Conservation (phyloP, 2,113 vertebrate genomes). For the Thermophis baileyi region DNA sequence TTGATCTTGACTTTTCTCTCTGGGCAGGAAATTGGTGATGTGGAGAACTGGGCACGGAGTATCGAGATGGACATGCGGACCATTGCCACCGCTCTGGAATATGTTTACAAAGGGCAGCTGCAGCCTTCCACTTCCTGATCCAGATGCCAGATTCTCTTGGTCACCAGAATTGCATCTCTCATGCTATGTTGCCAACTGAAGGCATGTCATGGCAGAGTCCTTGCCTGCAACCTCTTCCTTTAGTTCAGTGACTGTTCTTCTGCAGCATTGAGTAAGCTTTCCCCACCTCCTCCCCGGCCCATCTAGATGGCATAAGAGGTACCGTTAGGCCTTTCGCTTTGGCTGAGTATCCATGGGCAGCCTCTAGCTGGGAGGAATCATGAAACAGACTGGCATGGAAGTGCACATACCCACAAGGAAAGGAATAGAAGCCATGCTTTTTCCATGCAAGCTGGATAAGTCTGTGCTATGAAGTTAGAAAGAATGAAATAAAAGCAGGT, state of each 20-base stretch:
- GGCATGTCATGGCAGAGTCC: neutral
- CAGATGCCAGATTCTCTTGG: neutral
- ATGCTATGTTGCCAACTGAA: neutral
- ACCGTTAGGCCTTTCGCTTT: neutral
- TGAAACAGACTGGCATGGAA: neutral
- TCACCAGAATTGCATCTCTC: neutral
- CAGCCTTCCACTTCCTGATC: slow-evolving; percentile 77
- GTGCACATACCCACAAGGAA: neutral
- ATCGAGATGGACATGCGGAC: slow-evolving; percentile 98
- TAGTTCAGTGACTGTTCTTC: neutral
- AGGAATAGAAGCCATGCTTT: neutral
- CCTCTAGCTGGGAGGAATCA: neutral
- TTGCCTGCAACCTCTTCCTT: neutral
- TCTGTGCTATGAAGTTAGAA: neutral
- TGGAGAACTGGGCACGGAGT: slow-evolving; percentile 95
- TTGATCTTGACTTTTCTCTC: neutral
- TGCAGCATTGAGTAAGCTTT: neutral
- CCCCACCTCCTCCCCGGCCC: neutral
- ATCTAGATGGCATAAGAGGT: neutral
- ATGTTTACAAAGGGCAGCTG: slow-evolving; percentile 88
- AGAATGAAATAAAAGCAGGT: slow-evolving; percentile 7
- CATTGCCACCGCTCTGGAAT: slow-evolving; percentile 89
- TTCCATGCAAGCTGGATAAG: neutral
- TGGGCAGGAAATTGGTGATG: slow-evolving; percentile 90
- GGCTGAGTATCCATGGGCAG: neutral